phyloP scores from a whole-genome alignment of 2,888 invertebrate species.

The Adela reaumurella region DNA sequence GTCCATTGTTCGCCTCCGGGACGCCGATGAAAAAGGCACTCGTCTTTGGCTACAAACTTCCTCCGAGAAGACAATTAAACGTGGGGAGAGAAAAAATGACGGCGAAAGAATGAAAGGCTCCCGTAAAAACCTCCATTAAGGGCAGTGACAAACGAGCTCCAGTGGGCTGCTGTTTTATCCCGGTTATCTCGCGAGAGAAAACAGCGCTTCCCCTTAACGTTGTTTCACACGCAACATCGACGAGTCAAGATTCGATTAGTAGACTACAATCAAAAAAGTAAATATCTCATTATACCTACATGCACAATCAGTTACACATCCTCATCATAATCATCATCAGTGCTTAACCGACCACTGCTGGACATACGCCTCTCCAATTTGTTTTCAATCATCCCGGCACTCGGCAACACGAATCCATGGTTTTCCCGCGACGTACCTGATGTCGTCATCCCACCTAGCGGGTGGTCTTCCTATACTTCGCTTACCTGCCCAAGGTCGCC shows the following conservation, averaged over 20 bases:
- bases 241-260: background rate
- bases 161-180: slow-evolving; percentile 17
- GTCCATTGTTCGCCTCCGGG: background rate
- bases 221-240: background rate
- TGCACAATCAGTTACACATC: no score
- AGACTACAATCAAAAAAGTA: no score
- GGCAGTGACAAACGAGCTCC: slow-evolving; percentile 41
- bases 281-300: no score
- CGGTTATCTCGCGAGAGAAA: slow-evolving; percentile 21
- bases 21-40: background rate
- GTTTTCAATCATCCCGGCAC: no score
- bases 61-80: slow-evolving; percentile 35
- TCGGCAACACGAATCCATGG: no score
- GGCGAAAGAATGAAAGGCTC: slow-evolving; percentile 36
- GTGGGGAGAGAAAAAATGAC: slow-evolving; percentile 33
- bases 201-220: background rate
- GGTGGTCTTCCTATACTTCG: no score
- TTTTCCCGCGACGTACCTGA: no score
- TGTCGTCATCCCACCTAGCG: no score
- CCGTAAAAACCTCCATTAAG: slow-evolving; percentile 41
- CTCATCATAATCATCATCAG: no score
- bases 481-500: no score
- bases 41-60: background rate
- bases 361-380: no score
- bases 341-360: no score